Conservation (phyloP, 2,888 invertebrate species). For the Andrena marginata region DNA sequence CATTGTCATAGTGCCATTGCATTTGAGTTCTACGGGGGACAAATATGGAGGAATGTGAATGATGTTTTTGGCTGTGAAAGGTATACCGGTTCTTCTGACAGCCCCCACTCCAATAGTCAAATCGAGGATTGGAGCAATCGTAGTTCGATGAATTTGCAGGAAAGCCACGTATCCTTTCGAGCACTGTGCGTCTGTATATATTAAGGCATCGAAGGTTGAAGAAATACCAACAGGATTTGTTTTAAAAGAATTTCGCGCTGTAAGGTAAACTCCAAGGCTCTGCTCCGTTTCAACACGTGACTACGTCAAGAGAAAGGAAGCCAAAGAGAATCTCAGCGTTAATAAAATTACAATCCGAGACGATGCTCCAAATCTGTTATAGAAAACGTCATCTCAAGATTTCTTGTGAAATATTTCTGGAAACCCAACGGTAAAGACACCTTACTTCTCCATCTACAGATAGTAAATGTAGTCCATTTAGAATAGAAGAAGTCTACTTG, state of each 20-base stretch:
- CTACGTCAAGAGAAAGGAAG: background rate
- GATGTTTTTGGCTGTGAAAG: background rate
- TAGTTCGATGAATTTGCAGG: background rate
- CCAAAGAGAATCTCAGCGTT: background rate
- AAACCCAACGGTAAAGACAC: too few relatives aligned
- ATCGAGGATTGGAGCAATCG: background rate
- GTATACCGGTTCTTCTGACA: background rate
- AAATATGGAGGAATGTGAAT: background rate
- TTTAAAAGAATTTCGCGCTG: background rate
- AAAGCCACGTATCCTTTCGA: background rate
- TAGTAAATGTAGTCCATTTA: background rate
- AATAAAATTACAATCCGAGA: too few relatives aligned
- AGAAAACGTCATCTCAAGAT: too few relatives aligned
- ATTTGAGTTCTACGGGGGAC: background rate
- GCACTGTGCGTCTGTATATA: background rate
- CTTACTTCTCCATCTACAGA: too few relatives aligned
- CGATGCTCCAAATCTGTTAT: too few relatives aligned
- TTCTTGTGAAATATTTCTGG: too few relatives aligned
- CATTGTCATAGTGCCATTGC: constrained; percentile 19
- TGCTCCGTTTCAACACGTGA: constrained; percentile 14
- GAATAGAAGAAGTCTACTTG: background rate
- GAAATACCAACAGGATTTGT: background rate
- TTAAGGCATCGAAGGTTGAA: background rate
- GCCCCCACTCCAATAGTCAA: background rate
- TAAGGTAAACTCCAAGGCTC: background rate